Base-by-base conservation (phyloP, 2,888 invertebrate species). In the Apocheima hispidaria region DNA sequence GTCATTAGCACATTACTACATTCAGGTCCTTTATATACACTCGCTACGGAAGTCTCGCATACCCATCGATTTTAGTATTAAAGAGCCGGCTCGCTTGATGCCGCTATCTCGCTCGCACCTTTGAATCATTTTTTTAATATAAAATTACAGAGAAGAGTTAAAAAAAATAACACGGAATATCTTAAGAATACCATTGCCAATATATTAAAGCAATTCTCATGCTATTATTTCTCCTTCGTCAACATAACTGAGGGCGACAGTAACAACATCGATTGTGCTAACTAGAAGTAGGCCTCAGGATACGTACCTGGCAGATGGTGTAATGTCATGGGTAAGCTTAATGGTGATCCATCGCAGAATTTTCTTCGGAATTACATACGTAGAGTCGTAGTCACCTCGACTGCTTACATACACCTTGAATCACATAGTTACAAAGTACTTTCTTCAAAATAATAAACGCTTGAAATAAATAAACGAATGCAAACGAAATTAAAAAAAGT, bases 311-410 rank as follows among this genome's bases (percentile, higher is more conserved):
- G 64, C 66, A 41, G 62, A 58, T 3, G 61, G 35, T 0, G 83
- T 66, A 51, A 87, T 82, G 5, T 79, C 65, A n/a, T 73, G 67
- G 2, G 78, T 79, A 16, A 86, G 60, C 2, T 83, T 77, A 2
- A 88, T 70, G 0, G 87, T 83, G 0, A 86, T 77, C 14, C 80
- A 65, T 52, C 70, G 77, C 20, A 86, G 74, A 0, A 83, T 70
- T 0, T 68, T 66, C 55, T 73, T 75, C 0, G 83, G 79, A 1
- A 83, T 70, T 0, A 40, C 55, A 38, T 76, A 86, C 0, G 87
- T 87, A 12, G 65, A 71, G 14, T 88, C 82, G 62, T 84, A 88
- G 21, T 77, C 74, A 1, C 70, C 72, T 0, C 75, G 50, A 18
- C 72, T 68, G 57, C 71, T 78, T 7, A 63, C 68, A 82, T 84